Conservation (phyloP, 2,888 invertebrate species). For the Philhelius pedissequus region DNA sequence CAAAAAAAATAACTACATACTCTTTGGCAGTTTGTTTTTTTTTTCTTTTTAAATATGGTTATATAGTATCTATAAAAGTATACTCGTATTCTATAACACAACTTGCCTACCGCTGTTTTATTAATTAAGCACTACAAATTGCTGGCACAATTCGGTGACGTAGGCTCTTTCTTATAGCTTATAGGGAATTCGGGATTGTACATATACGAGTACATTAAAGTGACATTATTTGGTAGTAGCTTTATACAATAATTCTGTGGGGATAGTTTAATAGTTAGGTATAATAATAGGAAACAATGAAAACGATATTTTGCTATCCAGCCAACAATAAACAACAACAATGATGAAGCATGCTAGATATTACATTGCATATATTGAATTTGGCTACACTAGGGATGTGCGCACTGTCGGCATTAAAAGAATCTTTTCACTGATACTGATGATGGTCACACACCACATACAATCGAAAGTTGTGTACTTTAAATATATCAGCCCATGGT, state of each 20-base stretch:
- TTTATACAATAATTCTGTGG: neutral
- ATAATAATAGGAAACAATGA: conserved; percentile 43
- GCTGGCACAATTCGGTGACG: conserved; percentile 55
- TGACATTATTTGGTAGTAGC: neutral
- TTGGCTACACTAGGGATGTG: conserved; percentile 64
- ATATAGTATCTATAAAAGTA: conserved; percentile 1
- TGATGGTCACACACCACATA: conserved; percentile 39
- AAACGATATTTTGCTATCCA: conserved; percentile 44
- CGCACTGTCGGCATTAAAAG: conserved; percentile 53
- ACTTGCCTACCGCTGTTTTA: conserved; percentile 52
- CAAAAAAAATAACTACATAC: conserved; percentile 6
- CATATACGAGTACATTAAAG: neutral
- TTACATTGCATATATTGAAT: conserved; percentile 37
- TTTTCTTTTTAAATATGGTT: conserved; percentile 22
- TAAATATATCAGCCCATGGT: neutral
- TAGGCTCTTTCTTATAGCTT: conserved; percentile 3
- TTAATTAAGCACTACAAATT: conserved; percentile 58
- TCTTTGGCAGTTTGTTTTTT: conserved; percentile 28
- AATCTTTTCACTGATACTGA: neutral
- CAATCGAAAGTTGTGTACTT: conserved; percentile 19
- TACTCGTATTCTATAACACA: neutral
- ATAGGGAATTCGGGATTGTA: neutral
- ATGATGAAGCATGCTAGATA: neutral
- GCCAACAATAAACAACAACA: conserved; percentile 48
- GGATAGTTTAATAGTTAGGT: conserved; percentile 12